phyloP scores from a whole-genome alignment of 2,888 invertebrate species.

The Myathropa florea region DNA sequence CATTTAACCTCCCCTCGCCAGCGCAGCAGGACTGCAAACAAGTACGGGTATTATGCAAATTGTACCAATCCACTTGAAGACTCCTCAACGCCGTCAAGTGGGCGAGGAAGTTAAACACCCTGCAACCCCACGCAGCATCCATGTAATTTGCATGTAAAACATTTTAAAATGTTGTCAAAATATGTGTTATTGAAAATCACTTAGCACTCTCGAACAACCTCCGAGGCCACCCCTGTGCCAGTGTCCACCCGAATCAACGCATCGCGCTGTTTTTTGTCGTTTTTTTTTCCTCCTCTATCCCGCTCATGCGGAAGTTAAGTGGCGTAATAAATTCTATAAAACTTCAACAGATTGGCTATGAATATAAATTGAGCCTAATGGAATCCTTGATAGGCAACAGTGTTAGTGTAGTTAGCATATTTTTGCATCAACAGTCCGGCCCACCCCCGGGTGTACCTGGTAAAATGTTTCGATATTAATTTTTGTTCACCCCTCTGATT shows the following conservation, averaged over 20 bases:
- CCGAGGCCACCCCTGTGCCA: not conserved
- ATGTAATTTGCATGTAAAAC: slow-evolving; percentile 80
- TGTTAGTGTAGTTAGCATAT: slow-evolving; percentile 68
- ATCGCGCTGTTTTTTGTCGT: not conserved
- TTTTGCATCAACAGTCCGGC: slow-evolving; percentile 45
- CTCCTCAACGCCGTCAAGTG: slow-evolving; percentile 6
- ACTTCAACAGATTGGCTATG: slow-evolving; percentile 81
- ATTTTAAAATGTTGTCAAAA: slow-evolving; percentile 75
- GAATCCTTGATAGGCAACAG: slow-evolving; percentile 72
- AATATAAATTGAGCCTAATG: slow-evolving; percentile 81
- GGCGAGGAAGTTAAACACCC: not conserved
- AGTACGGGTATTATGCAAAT: not conserved
- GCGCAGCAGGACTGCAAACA: not conserved
- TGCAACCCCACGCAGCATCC: slow-evolving; percentile 13
- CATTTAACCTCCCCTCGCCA: not conserved
- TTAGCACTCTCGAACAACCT: slow-evolving; percentile 58
- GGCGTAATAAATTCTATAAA: slow-evolving; percentile 80
- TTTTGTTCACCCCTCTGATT: slow-evolving; percentile 57
- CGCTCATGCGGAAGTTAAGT: slow-evolving; percentile 77
- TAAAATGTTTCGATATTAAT: slow-evolving; percentile 50
- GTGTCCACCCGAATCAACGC: not conserved
- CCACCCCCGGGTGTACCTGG: not conserved
- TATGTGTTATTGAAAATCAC: slow-evolving; percentile 71
- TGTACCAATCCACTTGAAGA: slow-evolving; percentile 4
- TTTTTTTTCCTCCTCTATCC: slow-evolving; percentile 12